Evolutionary conservation across 2,888 invertebrate genomes (phyloP), one percentile per base, ranked within the genome.

Genomic region (Tanaodytes sp.): DNA sequence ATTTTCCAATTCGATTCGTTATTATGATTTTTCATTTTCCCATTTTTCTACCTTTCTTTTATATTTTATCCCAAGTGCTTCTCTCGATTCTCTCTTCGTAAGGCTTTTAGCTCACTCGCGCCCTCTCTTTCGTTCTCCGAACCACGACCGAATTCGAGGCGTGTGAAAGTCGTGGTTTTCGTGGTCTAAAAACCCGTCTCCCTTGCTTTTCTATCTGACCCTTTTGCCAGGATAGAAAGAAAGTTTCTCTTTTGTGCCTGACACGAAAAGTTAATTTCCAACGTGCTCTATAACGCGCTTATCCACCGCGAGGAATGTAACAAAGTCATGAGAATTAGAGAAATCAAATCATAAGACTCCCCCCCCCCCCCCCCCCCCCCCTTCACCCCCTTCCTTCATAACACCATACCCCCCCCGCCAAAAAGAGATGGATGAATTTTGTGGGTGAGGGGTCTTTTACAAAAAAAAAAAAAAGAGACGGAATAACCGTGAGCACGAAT

Each of bases 181-280:
- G 63, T 52, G 72, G 69, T 70, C 69, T 54, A 40, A 64, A 54
- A 72, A 55, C 59, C 68, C 55, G 58, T 36, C 42, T 46, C 59
- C 46, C 59, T 31, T 58, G 66, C 66, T 72, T 61, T 57, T 49
- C 66, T 64, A 70, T 72, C 66, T 70, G 66, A 70, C 69, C 70
- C 64, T 61, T 70, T 70, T 52, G 43, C 55, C 66, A 51, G 66
- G 55, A 66, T 66, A 57, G 61, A 72, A 67, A 66, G 65, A 70
- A 72, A 72, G 65, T 72, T 72, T 67, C 54, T 67, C 67, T 67
- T 58, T 57, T 64, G 61, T 66, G 63, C 66, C 66, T 70, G 72
- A 72, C 69, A 69, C 66, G 72, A 64, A 70, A 72, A 72, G 69
- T 72, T 72, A 72, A 72, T 72, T 72, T 66, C 57, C 39, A 69